These are phyloP conservation scores for Ciona savignyi DNA, from an alignment of 23 tunicate genomes.

Conservation along the genomic window DNA sequence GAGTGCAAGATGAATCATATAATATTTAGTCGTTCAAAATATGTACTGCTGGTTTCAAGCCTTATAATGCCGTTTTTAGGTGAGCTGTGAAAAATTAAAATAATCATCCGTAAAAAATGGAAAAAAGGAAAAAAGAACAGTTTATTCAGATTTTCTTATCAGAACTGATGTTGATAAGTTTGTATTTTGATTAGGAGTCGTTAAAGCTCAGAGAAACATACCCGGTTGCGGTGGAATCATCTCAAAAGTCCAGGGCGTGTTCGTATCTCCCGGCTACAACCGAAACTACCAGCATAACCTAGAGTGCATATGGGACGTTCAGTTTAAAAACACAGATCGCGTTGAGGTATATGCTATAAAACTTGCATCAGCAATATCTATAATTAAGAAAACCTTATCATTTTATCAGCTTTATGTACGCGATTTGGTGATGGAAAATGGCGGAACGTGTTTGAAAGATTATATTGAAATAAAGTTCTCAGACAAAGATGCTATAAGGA, in stretches of 20 bases:
- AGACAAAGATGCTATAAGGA: conserved; percentile 2
- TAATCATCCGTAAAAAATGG: no score
- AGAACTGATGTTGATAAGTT: no score
- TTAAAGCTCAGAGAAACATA: neutral
- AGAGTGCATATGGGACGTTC: conserved; percentile 45
- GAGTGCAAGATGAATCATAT: no score
- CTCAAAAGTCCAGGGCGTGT: neutral
- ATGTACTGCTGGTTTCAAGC: no score
- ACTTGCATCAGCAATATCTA: neutral
- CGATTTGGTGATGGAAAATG: conserved; percentile 44
- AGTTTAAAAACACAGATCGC: conserved; percentile 25
- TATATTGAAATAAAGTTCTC: conserved; percentile 46
- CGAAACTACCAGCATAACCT: conserved; percentile 30
- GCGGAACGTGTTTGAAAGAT: conserved; percentile 47
- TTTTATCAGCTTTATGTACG: conserved; percentile 15
- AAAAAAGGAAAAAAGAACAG: no score
- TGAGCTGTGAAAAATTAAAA: no score
- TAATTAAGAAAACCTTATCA: neutral
- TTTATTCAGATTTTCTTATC: no score
- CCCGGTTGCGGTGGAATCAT: neutral
- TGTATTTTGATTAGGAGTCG: neutral
- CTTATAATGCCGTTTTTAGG: no score
- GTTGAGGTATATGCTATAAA: conserved; percentile 26
- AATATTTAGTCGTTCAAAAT: no score
- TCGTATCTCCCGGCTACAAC: conserved; percentile 27